Evolutionary conservation across 2,888 invertebrate genomes (phyloP).

Genomic region (Oscheius myriophilus): DNA sequence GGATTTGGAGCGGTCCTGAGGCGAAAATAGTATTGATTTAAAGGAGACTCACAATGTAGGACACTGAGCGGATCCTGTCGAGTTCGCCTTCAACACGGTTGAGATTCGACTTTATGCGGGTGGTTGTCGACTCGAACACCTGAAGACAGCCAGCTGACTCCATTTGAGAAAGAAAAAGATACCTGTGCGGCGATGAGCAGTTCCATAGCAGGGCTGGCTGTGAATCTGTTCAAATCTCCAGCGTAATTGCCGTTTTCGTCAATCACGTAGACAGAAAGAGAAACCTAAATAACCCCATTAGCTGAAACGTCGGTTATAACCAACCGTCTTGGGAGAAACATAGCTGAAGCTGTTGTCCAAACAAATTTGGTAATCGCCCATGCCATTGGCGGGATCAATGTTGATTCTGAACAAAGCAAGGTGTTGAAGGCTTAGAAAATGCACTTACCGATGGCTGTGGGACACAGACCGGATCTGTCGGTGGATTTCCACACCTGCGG

Average conservation of each 20-base stretch:
- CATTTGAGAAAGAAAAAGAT: slow-evolving; percentile 10
- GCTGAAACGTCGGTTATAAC: background rate
- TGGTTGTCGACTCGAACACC: slow-evolving; percentile 20
- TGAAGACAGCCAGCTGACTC: background rate
- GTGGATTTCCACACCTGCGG: slow-evolving; percentile 13
- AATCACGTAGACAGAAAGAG: slow-evolving; percentile 27
- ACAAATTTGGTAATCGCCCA: slow-evolving; percentile 32
- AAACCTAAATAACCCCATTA: slow-evolving; percentile 9
- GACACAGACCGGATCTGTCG: slow-evolving; percentile 13
- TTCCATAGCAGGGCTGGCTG: slow-evolving; percentile 19
- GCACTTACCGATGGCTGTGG: slow-evolving; percentile 20
- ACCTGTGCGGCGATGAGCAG: slow-evolving; percentile 20
- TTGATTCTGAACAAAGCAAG: slow-evolving; percentile 11
- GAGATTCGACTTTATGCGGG: slow-evolving; percentile 27
- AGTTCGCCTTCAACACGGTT: slow-evolving; percentile 27
- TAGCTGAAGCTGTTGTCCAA: slow-evolving; percentile 37
- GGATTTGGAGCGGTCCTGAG: slow-evolving; percentile 32
- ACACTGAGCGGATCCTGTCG: slow-evolving; percentile 18
- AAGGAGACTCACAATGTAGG: slow-evolving; percentile 8
- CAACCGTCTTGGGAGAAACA: slow-evolving; percentile 33
- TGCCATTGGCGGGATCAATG: slow-evolving; percentile 22
- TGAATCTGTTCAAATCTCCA: slow-evolving; percentile 23
- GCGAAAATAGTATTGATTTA: background rate
- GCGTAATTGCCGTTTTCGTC: slow-evolving; percentile 30
- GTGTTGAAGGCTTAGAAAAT: background rate